These are phyloP conservation scores for Psilopsiagon aurifrons DNA, from an alignment of 2,113 vertebrate genomes.

Conservation along the genomic window DNA sequence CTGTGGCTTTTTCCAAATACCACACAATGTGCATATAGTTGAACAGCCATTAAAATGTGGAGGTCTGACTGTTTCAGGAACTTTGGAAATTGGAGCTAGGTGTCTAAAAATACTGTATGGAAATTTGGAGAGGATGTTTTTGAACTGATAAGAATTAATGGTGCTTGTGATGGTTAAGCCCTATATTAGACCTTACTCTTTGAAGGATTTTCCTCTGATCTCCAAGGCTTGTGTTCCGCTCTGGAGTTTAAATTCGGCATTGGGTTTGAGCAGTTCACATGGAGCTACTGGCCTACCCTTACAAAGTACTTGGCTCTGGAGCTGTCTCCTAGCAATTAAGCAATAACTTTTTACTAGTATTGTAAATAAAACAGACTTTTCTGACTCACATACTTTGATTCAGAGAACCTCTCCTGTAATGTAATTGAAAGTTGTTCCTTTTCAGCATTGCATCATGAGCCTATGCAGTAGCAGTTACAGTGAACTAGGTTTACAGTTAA, in stretches of 20 bases:
- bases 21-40: neutral
- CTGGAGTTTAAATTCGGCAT: neutral
- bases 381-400: neutral
- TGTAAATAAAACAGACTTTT: neutral
- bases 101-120: neutral
- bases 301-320: neutral
- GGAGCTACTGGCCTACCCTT: neutral
- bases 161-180: neutral
- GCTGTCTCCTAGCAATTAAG: neutral
- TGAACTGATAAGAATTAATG: neutral
- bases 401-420: neutral
- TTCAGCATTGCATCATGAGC: conserved; percentile 92
- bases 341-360: neutral
- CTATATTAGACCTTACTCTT: neutral
- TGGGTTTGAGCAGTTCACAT: neutral
- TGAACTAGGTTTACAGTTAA: conserved; percentile 88
- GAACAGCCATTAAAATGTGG: neutral
- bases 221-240: neutral
- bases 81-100: neutral
- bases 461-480: conserved; percentile 90
- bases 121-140: neutral
- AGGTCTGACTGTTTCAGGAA: neutral
- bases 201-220: neutral
- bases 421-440: neutral
- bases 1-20: neutral